These are phyloP conservation scores for Furnarius figulus DNA, from an alignment of 2,113 vertebrate genomes.

Conservation along the genomic window DNA sequence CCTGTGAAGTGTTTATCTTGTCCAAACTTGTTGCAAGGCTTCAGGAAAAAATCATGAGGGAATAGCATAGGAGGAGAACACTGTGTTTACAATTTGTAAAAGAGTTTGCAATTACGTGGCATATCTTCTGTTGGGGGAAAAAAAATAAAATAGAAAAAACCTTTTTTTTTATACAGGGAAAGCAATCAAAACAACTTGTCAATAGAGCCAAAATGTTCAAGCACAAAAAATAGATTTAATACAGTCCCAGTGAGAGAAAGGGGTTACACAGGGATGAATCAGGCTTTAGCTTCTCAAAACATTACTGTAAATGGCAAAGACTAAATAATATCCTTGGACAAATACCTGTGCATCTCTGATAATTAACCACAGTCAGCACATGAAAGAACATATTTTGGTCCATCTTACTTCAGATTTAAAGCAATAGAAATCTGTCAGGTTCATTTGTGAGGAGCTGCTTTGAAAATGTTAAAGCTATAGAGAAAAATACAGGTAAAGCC, in stretches of 20 bases:
- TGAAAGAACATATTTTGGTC: neutral
- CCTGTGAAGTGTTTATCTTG: conserved; percentile 1
- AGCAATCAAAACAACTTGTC: neutral
- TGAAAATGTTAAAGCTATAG: neutral
- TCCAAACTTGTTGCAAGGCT: neutral
- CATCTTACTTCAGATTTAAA: neutral
- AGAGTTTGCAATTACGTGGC: neutral
- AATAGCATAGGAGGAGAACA: neutral
- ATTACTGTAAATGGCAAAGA: conserved; percentile 68
- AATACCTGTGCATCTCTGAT: conserved; percentile 39
- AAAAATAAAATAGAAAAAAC: neutral
- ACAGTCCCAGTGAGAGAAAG: neutral
- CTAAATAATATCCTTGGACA: conserved; percentile 25
- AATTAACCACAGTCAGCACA: conserved; percentile 16
- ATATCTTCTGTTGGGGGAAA: neutral
- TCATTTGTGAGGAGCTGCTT: neutral
- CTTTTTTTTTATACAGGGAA: neutral
- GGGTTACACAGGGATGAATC: neutral
- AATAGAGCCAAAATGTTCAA: neutral
- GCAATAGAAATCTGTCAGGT: neutral
- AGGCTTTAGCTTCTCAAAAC: conserved; percentile 37
- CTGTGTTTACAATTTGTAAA: neutral
- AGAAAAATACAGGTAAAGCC: neutral
- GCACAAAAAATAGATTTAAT: neutral
- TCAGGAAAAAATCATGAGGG: neutral